Evolutionary conservation across 1,140 invertebrate species (phyloP), one percentile per base, ranked within the genome.

Genomic region (Chrysomallon squamiferum): DNA sequence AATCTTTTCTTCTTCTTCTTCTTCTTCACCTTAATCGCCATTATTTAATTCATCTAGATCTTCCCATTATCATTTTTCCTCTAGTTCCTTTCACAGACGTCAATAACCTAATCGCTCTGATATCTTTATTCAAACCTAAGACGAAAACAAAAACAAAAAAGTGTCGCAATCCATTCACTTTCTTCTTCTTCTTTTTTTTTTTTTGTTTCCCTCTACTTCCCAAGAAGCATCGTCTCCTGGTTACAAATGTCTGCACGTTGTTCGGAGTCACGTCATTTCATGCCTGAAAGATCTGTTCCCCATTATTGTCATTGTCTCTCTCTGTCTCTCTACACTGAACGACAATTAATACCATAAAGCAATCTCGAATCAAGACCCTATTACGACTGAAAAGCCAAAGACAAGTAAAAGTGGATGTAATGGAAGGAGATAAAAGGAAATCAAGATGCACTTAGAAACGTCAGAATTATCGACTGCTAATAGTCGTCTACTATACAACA

Each of bases 331-430:
- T 20, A 15, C 29, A 54, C 25, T 54, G 50, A 54, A 54, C 50
- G 50, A 54, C 50, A 54, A 54, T 54, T 54, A 54, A 54, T 54
- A 30, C 50, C 22, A 30, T 54, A 54, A 54, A 54, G 50, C 29
- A 30, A 30, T 54, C 50, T 54, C 29, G 29, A 54, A 54, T 54
- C 50, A 54, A 54, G 50, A 54, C 50, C 50, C 50, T 25, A 54
- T 54, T 27, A 54, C 50, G 50, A 22, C 50, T 54, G 22, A 25
- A 15, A 27, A 27, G 50, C 50, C 25, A 54, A 30, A 54, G 50
- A 54, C 50, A 54, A 54, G 22, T 25, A 30, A 25, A 54, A 54
- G 50, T 54, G 29, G 50, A 25, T 54, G 50, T 54, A 54, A 54
- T 54, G 50, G 50, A 30, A 4, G 50, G 22, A 30, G 22, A 54